Evolutionary conservation across 1,140 invertebrate genomes (phyloP).

Genomic region (Danaus melanippus): DNA sequence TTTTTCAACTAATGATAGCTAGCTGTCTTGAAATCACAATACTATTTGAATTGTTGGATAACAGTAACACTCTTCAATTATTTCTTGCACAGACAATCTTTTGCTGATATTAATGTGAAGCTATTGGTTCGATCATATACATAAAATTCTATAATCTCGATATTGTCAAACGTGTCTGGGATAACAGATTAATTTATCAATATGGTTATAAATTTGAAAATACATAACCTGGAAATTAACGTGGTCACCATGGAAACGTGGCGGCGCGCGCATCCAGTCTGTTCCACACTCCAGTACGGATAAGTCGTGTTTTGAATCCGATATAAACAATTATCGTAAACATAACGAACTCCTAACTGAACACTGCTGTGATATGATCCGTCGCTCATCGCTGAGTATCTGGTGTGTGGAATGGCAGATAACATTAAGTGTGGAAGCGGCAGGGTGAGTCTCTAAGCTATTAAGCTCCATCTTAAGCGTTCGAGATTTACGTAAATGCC

Average conservation of each 20-base stretch:
- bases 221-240: constrained; percentile 17
- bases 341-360: constrained; percentile 18
- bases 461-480: too few relatives aligned
- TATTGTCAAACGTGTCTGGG: too few relatives aligned
- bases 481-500: too few relatives aligned
- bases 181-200: too few relatives aligned
- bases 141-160: too few relatives aligned
- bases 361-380: constrained; percentile 13
- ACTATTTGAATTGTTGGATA: too few relatives aligned
- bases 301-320: constrained; percentile 30
- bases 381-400: constrained; percentile 3
- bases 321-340: constrained; percentile 40
- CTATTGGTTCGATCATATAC: too few relatives aligned
- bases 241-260: constrained; percentile 42
- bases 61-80: too few relatives aligned
- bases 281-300: constrained; percentile 26
- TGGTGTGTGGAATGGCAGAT: constrained; percentile 33
- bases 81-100: too few relatives aligned
- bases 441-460: constrained; percentile 28
- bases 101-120: too few relatives aligned
- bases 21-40: too few relatives aligned
- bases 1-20: too few relatives aligned
- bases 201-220: background rate
- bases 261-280: constrained; percentile 57
- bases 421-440: constrained; percentile 37